These are phyloP conservation scores for Poliocrania exsul DNA, from an alignment of 2,797 vertebrate species.

Conservation along the genomic window DNA sequence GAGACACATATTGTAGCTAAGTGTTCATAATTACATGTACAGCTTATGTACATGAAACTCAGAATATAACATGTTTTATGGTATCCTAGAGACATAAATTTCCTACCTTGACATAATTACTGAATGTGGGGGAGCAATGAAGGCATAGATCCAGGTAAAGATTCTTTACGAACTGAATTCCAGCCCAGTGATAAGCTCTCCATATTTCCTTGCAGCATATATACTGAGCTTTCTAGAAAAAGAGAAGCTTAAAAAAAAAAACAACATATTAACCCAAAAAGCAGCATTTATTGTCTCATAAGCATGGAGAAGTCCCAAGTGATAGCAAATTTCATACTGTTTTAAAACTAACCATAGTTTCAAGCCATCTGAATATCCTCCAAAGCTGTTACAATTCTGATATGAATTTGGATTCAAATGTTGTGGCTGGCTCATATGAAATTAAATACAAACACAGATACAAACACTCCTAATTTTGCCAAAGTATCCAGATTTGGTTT, in stretches of 20 bases:
- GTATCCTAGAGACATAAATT: background rate
- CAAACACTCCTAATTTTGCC: background rate
- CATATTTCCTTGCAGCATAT: background rate
- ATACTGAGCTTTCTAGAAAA: background rate
- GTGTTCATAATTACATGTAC: rapidly evolving
- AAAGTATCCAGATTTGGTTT: background rate
- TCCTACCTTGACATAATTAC: background rate
- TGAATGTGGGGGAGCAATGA: background rate
- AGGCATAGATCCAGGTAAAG: background rate
- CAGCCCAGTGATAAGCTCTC: background rate
- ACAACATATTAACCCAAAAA: background rate
- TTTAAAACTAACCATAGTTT: background rate
- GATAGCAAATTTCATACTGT: background rate
- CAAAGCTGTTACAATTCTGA: background rate
- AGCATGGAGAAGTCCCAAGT: background rate
- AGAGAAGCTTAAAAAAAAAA: background rate
- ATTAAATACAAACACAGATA: background rate
- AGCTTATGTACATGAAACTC: background rate
- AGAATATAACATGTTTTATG: background rate
- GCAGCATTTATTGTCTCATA: constrained; percentile 3
- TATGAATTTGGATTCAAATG: constrained; percentile 21
- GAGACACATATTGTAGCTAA: background rate
- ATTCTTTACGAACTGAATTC: background rate
- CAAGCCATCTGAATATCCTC: constrained; percentile 14
- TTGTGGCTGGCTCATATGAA: constrained; percentile 13